These are phyloP conservation scores for Ectemnius cavifrons DNA, from an alignment of 2,888 invertebrate species.

Conservation along the genomic window DNA sequence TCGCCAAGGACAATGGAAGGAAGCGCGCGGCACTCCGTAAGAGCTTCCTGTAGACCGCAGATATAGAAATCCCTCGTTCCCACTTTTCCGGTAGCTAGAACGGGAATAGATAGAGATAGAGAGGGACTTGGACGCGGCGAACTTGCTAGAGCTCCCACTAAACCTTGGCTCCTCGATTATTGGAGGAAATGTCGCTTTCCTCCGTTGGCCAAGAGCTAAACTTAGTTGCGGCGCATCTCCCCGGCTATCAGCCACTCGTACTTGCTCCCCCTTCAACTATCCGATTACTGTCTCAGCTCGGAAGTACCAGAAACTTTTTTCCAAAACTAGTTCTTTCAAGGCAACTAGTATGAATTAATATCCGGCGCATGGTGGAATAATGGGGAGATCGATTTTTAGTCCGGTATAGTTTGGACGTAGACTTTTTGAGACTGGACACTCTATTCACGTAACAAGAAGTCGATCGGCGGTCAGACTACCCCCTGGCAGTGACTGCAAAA, in stretches of 20 bases:
- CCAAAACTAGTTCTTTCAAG: not conserved
- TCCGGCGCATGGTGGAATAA: not conserved
- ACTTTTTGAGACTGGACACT: not conserved
- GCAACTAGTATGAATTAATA: not conserved
- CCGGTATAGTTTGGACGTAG: not conserved
- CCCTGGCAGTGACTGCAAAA: not conserved
- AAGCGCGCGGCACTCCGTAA: constrained; percentile 29
- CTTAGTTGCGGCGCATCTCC: constrained; percentile 6
- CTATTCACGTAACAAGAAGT: not conserved
- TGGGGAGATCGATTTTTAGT: not conserved
- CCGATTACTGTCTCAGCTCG: not conserved
- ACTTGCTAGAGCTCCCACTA: not conserved
- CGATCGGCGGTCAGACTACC: not conserved
- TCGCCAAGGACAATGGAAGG: constrained; percentile 39
- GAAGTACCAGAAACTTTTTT: not conserved
- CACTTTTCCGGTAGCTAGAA: not conserved
- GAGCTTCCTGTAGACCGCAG: constrained; percentile 25
- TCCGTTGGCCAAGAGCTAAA: not conserved
- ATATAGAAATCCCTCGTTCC: constrained; percentile 2
- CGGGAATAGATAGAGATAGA: not conserved
- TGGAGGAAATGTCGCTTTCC: constrained; percentile 5
- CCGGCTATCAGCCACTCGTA: not conserved
- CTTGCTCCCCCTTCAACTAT: not conserved
- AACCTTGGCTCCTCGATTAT: constrained; percentile 12
- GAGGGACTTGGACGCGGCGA: not conserved